Evolutionary conservation across 2,113 vertebrate genomes (phyloP).

Genomic region (Gadus chalcogrammus): DNA sequence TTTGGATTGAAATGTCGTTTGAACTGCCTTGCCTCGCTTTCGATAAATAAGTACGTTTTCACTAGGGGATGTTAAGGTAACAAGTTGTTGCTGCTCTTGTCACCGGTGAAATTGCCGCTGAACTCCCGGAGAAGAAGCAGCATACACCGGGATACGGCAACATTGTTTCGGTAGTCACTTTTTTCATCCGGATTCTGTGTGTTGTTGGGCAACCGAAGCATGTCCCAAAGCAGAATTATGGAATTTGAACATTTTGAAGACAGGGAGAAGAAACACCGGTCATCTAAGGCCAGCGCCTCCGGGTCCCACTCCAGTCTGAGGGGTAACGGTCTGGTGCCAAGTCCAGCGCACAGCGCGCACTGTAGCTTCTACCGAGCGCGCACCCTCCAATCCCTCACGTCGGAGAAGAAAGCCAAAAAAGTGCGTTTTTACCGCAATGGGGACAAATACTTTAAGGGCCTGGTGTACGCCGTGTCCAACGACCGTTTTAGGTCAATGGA

Average conservation of each 20-base stretch:
- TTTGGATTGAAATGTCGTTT: background rate
- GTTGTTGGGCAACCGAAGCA: conserved; percentile 12
- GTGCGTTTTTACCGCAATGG: conserved; percentile 97
- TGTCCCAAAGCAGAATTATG: conserved; percentile 85
- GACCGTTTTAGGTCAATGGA: conserved; percentile 95
- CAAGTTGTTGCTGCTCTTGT: no score
- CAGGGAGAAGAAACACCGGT: conserved; percentile 82
- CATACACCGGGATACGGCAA: conserved; percentile 8
- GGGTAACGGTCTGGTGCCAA: conserved; percentile 86
- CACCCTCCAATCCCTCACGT: conserved; percentile 92
- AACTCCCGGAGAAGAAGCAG: conserved; percentile 5
- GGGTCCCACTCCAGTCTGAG: conserved; percentile 73
- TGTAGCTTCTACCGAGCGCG: conserved; percentile 97
- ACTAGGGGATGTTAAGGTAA: no score
- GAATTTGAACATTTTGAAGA: conserved; percentile 97
- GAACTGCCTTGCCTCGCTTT: background rate
- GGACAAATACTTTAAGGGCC: conserved; percentile 94
- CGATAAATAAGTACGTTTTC: no score
- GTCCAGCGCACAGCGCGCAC: conserved; percentile 96
- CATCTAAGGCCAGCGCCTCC: conserved; percentile 66
- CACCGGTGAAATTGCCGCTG: no score
- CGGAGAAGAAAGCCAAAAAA: conserved; percentile 91
- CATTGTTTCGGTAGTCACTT: background rate
- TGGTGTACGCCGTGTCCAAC: conserved; percentile 89
- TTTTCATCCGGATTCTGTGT: background rate